These are phyloP conservation scores for Rhagonycha fulva DNA, from an alignment of 2,888 invertebrate species.

Conservation along the genomic window DNA sequence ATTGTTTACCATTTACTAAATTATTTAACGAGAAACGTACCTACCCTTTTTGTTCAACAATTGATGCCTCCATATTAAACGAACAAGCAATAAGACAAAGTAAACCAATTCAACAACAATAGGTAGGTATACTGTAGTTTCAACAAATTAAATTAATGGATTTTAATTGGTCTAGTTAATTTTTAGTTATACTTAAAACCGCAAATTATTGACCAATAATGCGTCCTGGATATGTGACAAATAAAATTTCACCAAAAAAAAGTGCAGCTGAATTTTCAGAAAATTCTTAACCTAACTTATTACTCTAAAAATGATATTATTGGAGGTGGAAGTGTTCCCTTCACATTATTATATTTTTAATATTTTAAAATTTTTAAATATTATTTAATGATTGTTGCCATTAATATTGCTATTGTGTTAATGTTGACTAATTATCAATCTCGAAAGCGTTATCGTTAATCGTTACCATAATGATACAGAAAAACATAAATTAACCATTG, in stretches of 20 bases:
- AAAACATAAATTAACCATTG: not conserved
- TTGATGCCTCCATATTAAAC: not conserved
- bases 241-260: no score
- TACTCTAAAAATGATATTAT: not conserved
- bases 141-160: not conserved
- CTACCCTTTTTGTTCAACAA: constrained; percentile 1
- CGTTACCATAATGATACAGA: not conserved
- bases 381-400: not conserved
- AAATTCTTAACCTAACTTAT: no score
- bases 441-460: not conserved
- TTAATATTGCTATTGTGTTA: not conserved
- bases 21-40: not conserved
- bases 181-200: not conserved
- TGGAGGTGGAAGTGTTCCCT: not conserved
- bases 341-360: not conserved
- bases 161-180: not conserved
- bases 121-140: not conserved
- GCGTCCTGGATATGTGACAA: no score
- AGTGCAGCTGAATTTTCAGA: no score
- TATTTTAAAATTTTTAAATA: not conserved
- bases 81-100: not conserved
- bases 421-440: not conserved
- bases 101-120: not conserved
- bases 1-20: constrained; percentile 3
- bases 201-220: not conserved